A percentile compares a stretch with the other conserved stretches of the same genome.
Evolutionary conservation across 2,888 invertebrate species (phyloP).

Genomic region (Aleiodes leptofemur): DNA sequence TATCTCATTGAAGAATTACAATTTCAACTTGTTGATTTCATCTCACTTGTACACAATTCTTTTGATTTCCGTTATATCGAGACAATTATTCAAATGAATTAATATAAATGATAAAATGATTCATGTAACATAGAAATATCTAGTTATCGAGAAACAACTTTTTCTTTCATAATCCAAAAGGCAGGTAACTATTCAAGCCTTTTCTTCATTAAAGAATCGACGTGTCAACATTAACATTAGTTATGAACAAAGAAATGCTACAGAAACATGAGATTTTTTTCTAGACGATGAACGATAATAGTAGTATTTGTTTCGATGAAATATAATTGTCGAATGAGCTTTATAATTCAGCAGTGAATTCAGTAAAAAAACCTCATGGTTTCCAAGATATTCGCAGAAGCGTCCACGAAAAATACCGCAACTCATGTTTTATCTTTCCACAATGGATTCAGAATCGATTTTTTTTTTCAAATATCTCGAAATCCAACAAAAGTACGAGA

Average conservation of each 20-base stretch:
- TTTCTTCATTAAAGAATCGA: slow-evolving; percentile 21
- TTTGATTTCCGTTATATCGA: slow-evolving; percentile 27
- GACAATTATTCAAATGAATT: slow-evolving; percentile 5
- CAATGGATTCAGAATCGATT: too few species aligned
- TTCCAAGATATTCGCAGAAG: too few species aligned
- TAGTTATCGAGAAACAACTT: slow-evolving; percentile 18
- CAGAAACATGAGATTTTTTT: background rate
- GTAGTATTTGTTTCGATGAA: slow-evolving; percentile 15
- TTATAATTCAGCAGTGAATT: too few species aligned
- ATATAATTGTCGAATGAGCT: too few species aligned
- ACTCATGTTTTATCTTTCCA: too few species aligned
- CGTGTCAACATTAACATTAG: slow-evolving; percentile 55
- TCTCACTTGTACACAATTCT: slow-evolving; percentile 19
- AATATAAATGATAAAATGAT: background rate
- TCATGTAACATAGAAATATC: slow-evolving; percentile 7
- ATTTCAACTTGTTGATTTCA: slow-evolving; percentile 5
- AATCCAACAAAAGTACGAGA: too few species aligned
- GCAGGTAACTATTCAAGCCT: slow-evolving; percentile 43
- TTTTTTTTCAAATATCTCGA: too few species aligned
- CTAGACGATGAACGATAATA: slow-evolving; percentile 34
- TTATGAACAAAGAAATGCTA: slow-evolving; percentile 56
- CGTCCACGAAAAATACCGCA: too few species aligned
- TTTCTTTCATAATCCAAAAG: background rate
- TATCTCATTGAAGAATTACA: too few species aligned
- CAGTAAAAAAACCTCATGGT: too few species aligned